Percentiles rank a stretch among this genome's conserved stretches.
Conservation (phyloP, 53 echinoderm and acorn worm genomes). For the Luidia sarsii region DNA sequence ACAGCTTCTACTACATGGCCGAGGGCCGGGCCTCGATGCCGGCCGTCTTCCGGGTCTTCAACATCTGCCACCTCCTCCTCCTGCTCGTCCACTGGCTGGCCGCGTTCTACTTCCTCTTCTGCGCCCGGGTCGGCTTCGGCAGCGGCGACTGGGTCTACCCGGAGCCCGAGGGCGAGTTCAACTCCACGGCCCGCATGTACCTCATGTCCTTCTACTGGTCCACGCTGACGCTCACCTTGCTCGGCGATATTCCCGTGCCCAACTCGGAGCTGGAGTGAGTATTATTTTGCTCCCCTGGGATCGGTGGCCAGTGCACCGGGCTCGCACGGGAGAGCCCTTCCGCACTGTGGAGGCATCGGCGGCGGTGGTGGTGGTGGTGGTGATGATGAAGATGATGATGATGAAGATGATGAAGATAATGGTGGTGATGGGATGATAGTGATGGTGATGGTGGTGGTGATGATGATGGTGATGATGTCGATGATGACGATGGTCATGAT, state of each 20-base stretch:
- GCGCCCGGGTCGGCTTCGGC: constrained; percentile 64
- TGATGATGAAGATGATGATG: too few relatives aligned
- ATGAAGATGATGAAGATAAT: too few relatives aligned
- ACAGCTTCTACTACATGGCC: constrained; percentile 67
- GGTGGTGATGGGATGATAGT: too few relatives aligned
- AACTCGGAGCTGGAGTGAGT: constrained; percentile 81
- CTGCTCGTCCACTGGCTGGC: constrained; percentile 91
- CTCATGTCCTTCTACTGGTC: constrained; percentile 93
- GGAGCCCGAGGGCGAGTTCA: constrained; percentile 43
- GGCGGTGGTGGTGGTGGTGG: too few relatives aligned
- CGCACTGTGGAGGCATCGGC: too few relatives aligned
- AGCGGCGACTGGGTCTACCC: constrained; percentile 74
- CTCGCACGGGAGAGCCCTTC: too few relatives aligned
- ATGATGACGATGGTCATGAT: too few relatives aligned
- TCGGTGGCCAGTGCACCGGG: too few relatives aligned
- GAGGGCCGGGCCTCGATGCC: constrained; percentile 74
- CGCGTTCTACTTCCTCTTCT: constrained; percentile 72
- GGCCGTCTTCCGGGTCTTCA: constrained; percentile 70
- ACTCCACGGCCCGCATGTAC: constrained; percentile 69
- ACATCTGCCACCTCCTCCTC: constrained; percentile 74
- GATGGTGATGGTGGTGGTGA: too few relatives aligned
- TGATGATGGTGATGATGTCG: too few relatives aligned
- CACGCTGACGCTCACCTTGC: constrained; percentile 77
- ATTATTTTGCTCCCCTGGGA: too few relatives aligned
- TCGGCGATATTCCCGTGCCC: constrained; percentile 90